Evolutionary conservation across 2,888 invertebrate species (phyloP).

Genomic region (Oasisia sp.): DNA sequence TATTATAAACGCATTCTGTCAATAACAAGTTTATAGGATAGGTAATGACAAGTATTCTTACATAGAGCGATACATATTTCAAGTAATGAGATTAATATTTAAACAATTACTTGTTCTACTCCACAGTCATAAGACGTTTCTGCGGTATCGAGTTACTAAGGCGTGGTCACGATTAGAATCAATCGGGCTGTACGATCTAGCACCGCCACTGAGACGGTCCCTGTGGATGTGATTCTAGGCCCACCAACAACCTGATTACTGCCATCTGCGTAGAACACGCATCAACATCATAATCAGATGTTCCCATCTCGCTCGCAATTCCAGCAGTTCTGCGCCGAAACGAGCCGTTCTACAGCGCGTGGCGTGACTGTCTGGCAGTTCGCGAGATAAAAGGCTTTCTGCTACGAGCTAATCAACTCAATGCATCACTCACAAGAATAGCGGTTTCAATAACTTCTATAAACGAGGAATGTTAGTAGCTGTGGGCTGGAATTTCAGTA

Average conservation of each 20-base stretch:
- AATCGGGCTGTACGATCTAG: not conserved
- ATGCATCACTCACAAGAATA: not conserved
- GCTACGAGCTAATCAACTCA: not conserved
- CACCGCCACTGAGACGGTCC: not conserved
- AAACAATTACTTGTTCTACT: not conserved
- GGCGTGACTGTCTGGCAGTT: not conserved
- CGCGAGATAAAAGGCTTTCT: too few relatives aligned
- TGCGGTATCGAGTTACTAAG: not conserved
- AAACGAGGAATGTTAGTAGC: not conserved
- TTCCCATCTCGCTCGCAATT: not conserved
- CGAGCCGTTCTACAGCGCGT: not conserved
- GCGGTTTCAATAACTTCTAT: not conserved
- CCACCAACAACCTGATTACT: not conserved
- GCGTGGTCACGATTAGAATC: not conserved
- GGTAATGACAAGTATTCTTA: too few relatives aligned
- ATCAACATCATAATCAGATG: slow-evolving; percentile 12
- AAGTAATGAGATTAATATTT: too few relatives aligned
- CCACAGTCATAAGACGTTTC: not conserved
- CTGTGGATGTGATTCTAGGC: not conserved
- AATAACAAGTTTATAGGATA: not conserved
- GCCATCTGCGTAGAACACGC: not conserved
- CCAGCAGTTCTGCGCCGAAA: not conserved
- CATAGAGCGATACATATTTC: too few relatives aligned
- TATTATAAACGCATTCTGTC: not conserved
- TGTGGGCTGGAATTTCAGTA: not conserved